These are phyloP conservation scores for Danaus chrysippus DNA, from an alignment of 2,888 invertebrate species.

Conservation along the genomic window DNA sequence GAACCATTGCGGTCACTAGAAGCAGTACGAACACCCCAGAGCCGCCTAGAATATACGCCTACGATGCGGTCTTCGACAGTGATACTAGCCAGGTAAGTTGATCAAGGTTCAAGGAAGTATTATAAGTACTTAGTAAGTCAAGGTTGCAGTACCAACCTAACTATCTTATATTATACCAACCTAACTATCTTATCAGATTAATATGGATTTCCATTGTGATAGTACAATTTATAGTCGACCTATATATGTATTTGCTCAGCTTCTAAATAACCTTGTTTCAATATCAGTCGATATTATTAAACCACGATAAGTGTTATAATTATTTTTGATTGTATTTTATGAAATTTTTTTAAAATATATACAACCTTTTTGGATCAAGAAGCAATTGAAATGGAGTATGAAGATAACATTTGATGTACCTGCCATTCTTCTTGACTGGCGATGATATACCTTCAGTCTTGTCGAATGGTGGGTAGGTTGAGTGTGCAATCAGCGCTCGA, in stretches of 20 bases:
- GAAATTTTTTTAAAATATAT: neutral
- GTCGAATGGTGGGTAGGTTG: constrained; percentile 74
- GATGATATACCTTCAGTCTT: constrained; percentile 63
- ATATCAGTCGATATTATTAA: neutral
- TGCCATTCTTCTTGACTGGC: constrained; percentile 64
- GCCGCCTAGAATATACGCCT: constrained; percentile 93
- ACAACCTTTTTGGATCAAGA: neutral
- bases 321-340: neutral
- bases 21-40: constrained; percentile 85
- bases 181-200: too few relatives aligned
- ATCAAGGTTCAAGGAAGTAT: neutral
- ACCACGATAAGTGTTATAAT: constrained; percentile 4
- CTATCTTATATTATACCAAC: too few relatives aligned
- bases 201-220: too few relatives aligned
- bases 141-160: too few relatives aligned
- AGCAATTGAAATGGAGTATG: constrained; percentile 18
- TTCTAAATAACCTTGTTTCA: neutral
- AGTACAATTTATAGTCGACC: too few relatives aligned
- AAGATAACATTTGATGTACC: constrained; percentile 40
- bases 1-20: constrained; percentile 87
- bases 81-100: constrained; percentile 87
- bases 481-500: constrained; percentile 38
- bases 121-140: too few relatives aligned
- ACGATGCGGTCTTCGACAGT: constrained; percentile 95
- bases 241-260: neutral